Evolutionary conservation across 2,888 invertebrate genomes (phyloP).

Genomic region (Amaurobius ferox): DNA sequence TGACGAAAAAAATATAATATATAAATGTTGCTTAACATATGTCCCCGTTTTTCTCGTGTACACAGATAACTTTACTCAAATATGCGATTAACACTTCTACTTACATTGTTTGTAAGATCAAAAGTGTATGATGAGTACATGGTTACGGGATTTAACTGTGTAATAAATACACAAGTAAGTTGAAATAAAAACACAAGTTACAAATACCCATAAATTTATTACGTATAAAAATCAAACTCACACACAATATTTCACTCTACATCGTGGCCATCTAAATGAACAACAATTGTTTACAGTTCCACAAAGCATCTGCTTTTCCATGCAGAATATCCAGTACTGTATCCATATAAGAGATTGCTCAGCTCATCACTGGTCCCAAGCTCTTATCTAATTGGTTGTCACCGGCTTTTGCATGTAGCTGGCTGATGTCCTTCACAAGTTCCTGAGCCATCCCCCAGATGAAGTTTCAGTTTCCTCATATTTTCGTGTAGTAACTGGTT

Average conservation of each 20-base stretch:
- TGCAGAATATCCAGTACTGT: conserved; percentile 16
- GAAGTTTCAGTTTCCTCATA: conserved; percentile 71
- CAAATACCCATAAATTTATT: conserved; percentile 70
- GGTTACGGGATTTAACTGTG: no score
- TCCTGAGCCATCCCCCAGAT: conserved; percentile 59
- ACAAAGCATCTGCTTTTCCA: conserved; percentile 27
- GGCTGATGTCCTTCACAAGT: conserved; percentile 35
- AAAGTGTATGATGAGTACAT: no score
- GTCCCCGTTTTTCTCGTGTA: no score
- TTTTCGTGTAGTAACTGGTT: conserved; percentile 72
- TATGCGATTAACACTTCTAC: no score
- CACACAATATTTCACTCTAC: conserved; percentile 61
- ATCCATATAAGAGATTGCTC: conserved; percentile 45
- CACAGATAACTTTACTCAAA: no score
- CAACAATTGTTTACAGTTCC: conserved; percentile 56
- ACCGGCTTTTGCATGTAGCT: conserved; percentile 64
- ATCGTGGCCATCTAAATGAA: conserved; percentile 58
- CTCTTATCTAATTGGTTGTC: conserved; percentile 57
- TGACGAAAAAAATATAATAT: no score
- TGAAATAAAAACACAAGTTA: conserved; percentile 8
- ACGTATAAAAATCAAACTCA: conserved; percentile 71
- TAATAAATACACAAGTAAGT: no score
- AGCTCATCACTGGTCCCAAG: conserved; percentile 67
- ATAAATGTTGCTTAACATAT: no score
- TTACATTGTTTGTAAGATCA: no score